Base-by-base conservation (phyloP, 2,888 invertebrate genomes). In the Dione vanillae region DNA sequence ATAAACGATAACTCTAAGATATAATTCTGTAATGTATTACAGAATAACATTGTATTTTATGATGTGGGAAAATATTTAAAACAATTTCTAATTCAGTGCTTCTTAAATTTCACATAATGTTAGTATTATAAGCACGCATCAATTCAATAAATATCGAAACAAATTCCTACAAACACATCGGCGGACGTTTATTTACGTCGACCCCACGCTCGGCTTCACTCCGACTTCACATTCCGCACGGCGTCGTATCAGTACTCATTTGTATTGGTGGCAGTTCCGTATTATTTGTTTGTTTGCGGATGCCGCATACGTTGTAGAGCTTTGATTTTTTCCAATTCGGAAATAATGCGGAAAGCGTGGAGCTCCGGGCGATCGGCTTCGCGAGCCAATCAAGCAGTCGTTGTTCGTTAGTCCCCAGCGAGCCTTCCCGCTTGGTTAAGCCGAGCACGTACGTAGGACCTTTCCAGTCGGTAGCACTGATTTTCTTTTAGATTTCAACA, bases 291-390 rank as follows among this genome's bases (percentile, higher is more conserved):
- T 92, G 90, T 91, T 91, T 91, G 88, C 85, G 87, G 85, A 88
- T 89, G 88, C 88, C 87, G 86, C 86, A 89, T 90, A 89, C 87
- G 87, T 84, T 76, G 73, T 84, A 83, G 82, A 85, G 91, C 91
- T 91, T 90, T 92, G 92, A 92, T 92, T 93, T 93, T 92, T 93
- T 91, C 87, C 89, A 85, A 91, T 91, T 87, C 87, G 87, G 87
- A 89, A 88, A 88, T 91, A 91, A 92, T 92, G 90, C 87, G 87
- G 86, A 84, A 84, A 85, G 87, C 86, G 86, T 83, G 85, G 82
- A 79, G 85, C 87, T 81, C 80, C 82, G 83, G 88, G 89, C 91
- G 85, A 89, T 86, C 87, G 83, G 74, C 80, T 74, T 61, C 75
- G 77, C 80, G 82, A 79, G 86, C 90, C 91, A 92, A 91, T 92